Conservation (phyloP, 2,888 invertebrate species). For the Noctua janthina region DNA sequence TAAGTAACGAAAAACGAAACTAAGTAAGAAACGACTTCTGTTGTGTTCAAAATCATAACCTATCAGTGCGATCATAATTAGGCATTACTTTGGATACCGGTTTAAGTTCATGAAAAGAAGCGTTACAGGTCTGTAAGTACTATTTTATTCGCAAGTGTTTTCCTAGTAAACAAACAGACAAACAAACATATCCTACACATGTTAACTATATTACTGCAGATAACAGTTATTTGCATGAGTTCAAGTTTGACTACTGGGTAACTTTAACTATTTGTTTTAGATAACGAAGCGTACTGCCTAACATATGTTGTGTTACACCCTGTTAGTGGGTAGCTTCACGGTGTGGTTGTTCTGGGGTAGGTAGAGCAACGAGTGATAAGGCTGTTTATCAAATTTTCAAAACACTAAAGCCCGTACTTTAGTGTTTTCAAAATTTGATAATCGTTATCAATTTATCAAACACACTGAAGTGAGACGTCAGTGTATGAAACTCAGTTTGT, state of each 20-base stretch:
- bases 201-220: constrained; percentile 57
- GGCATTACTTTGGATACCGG: background rate
- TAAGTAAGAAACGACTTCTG: too few relatives aligned
- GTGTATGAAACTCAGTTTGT: background rate
- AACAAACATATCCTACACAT: constrained; percentile 58
- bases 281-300: constrained; percentile 37
- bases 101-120: background rate
- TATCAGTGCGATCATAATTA: background rate
- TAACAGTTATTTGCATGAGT: constrained; percentile 62
- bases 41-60: background rate
- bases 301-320: constrained; percentile 57
- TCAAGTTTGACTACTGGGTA: constrained; percentile 55
- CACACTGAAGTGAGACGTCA: background rate
- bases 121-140: background rate
- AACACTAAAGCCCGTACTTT: background rate
- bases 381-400: background rate
- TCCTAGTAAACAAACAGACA: constrained; percentile 38
- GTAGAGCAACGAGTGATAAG: constrained; percentile 35
- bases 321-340: constrained; percentile 36
- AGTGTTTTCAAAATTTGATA: too few relatives aligned
- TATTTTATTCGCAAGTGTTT: constrained; percentile 26
- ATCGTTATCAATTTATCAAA: too few relatives aligned
- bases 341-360: constrained; percentile 25
- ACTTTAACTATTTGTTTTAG: constrained; percentile 52
- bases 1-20: too few relatives aligned